Base-by-base conservation (phyloP, 2,888 invertebrate genomes). In the Epistrophe grossulariae region DNA sequence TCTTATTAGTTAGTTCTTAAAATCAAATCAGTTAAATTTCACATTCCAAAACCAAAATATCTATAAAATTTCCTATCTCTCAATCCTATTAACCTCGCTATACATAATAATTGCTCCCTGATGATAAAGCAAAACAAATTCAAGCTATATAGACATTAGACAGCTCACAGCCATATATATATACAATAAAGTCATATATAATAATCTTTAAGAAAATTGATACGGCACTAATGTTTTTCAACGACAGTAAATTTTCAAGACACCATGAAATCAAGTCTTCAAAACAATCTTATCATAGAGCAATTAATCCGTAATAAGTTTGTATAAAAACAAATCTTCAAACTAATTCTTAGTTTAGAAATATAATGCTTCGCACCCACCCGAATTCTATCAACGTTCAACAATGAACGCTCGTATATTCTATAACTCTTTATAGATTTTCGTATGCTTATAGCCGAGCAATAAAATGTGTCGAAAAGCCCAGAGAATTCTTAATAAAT, bases 271-370 rank as follows among this genome's bases (percentile, higher is more conserved):
- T 50, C 52, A 9, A 15, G 2, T 40, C n/a, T 55, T 72, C 48
- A 40, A 40, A 43, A 50, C 28, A 59, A 19, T 35, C 77, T 85
- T 85, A 85, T 85, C 81, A 24, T 24, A 68, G 15, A 73, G 43
- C 72, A 78, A 85, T 85, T 81, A 85, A 81, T 85, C 68, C 84
- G 52, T 59, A 81, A 48, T 66, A 40, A 19, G 31, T 68, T 52
- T 19, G 1, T 24, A 24, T 13, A 24, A 76, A 73, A 83, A 83
- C 83, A 79, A 83, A 73, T 74, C 64, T 50, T 71, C 64, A 76
- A 79, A 72, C 74, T 71, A 83, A 73, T 83, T 66, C 52, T 19
- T 31, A 74, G 6, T 40, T 17, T 17, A 24, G 24, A 52, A 60
- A 62, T 71, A 43, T 71, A 43, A 0, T 40, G 17, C 38, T 3